Evolutionary conservation across 2,888 invertebrate species (phyloP), one percentile per base, ranked within the genome.

Genomic region (Sesia apiformis): DNA sequence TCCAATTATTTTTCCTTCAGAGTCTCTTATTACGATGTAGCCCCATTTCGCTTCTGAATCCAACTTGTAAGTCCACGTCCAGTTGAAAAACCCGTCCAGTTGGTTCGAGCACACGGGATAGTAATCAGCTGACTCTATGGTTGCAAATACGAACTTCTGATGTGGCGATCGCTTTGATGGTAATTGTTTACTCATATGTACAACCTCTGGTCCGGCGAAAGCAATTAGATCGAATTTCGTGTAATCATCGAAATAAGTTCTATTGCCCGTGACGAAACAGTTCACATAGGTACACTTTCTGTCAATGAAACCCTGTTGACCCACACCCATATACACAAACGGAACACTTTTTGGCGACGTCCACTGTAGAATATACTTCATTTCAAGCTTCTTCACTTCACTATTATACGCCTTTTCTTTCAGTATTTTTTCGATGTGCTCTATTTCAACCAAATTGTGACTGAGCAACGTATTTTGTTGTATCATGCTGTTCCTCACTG

Each of bases 41-140:
- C 74, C 75, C 70, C 70, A 76, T 52, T 60, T 63, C 1, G 70
- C 67, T 51, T 81, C 76, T 0, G 79, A 76, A 43, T 76, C 66
- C 3, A 75, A 54, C 56, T 60, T 74, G 53, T 71, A 81, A 0
- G 79, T 77, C 80, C 78, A 81, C 1, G 80, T 78, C 70, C 78
- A 76, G 54, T 81, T 81, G 51, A 80, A 82, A 40, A 63, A 73
- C 4, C 63, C 63, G 39, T 81, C 62, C 3, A 67, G 69, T 41
- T 52, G 61, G 3, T 62, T 56, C 0, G 70, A 57, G 51, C 73
- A 74, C 0, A 71, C 58, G 0, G 77, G 76, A 55, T 76, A 78
- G 49, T 78, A 67, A 5, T 72, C 72, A 1, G 78, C 60, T 0
- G 82, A 79, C 61, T 81, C 81, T 50, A 72, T 71, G 3, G 63